Evolutionary conservation across 2,888 invertebrate genomes (phyloP), one percentile per base, ranked within the genome.

Genomic region (Antitype chi): DNA sequence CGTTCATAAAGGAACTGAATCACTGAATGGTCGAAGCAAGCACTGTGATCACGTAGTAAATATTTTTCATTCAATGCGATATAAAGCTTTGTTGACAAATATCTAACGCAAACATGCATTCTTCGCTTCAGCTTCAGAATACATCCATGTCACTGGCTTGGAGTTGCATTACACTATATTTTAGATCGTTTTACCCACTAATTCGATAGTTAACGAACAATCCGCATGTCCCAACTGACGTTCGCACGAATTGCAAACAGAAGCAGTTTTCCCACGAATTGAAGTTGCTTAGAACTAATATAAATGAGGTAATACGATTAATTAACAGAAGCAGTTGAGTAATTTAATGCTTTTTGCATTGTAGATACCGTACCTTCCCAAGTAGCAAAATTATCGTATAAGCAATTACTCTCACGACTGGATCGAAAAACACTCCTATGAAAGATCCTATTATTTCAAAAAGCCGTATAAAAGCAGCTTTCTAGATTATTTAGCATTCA

Each of bases 41-140:
- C 47, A 59, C 63, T 38, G 25, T 53, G 64, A 76, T 76, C 87
- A 79, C 73, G 78, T 77, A 83, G 79, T 84, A 88, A 87, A 88
- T 90, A 87, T 63, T 87, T 90, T 85, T 90, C 87, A 91, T 92
- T 92, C 85, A 91, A 89, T 88, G 89, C 88, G 85, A 89, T 89
- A 91, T 87, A 90, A 91, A 88, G 88, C 83, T 83, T 89, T 95
- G 94, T 95, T 95, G 93, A 94, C 92, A 95, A 95, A 95, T 92
- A 94, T 86, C 85, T 88, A 86, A 87, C 82, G 87, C 87, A 92
- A 93, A 93, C 91, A 93, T 80, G 89, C 92, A 93, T 94, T 93
- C 92, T 90, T 92, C 85, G 78, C 86, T 86, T 86, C 85, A 89
- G 84, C 84, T 88, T 87, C 87, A 88, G 43, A 47, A 47, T 86